Conservation (phyloP, 2,113 vertebrate species). For the Tupaia chinensis region DNA sequence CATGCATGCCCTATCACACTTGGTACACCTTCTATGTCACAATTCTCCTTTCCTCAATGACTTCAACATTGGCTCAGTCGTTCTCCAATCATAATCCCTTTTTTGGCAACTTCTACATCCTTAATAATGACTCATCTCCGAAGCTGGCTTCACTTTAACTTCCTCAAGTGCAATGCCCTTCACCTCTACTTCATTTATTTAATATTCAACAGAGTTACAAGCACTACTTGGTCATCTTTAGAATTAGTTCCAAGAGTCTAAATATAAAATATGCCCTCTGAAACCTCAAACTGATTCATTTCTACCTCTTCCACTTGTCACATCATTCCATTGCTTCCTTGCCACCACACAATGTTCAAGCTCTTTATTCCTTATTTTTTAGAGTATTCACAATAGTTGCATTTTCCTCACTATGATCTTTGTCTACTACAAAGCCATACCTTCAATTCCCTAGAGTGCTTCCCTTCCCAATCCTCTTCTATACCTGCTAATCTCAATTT, state of each 20-base stretch:
- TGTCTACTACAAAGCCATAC: background rate
- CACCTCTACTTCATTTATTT: constrained; percentile 28
- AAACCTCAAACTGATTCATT: background rate
- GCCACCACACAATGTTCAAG: background rate
- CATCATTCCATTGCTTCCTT: fast-evolving
- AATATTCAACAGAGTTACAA: background rate
- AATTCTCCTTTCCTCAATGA: constrained; percentile 43
- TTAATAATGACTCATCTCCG: constrained; percentile 73
- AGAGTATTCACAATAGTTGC: background rate
- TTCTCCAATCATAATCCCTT: constrained; percentile 60
- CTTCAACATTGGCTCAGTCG: constrained; percentile 68
- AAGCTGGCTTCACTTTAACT: constrained; percentile 65
- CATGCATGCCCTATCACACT: background rate
- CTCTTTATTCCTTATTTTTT: background rate
- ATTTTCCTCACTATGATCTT: background rate
- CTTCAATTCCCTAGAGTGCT: background rate
- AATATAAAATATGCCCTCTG: background rate
- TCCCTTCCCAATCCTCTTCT: background rate
- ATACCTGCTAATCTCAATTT: fast-evolving
- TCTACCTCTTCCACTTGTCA: background rate
- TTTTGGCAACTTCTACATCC: constrained; percentile 65
- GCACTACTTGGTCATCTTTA: background rate
- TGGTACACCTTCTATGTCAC: background rate
- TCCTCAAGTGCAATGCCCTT: constrained; percentile 71
- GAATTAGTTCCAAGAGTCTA: background rate